Evolutionary conservation across 1,140 invertebrate species (phyloP).

Genomic region (Panagrolaimus sp.): DNA sequence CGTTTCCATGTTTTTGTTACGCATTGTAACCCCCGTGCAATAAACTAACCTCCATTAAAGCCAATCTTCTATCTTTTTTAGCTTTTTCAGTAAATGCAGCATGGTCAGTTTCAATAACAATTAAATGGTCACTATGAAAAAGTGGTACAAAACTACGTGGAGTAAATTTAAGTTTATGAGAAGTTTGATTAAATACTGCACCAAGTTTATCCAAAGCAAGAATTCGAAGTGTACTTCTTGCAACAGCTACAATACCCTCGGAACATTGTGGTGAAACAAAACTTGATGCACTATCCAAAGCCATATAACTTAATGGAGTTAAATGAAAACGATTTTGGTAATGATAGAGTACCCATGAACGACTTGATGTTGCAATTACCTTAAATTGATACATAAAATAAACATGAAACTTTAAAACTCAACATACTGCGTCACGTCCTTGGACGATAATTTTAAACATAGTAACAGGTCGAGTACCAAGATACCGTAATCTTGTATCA

Average conservation of each 20-base stretch:
- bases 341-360: conserved; percentile 96
- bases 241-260: conserved; percentile 97
- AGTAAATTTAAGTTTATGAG: conserved; percentile 85
- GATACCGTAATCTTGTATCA: conserved; percentile 89
- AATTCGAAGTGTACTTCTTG: conserved; percentile 84
- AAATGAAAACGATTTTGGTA: conserved; percentile 77
- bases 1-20: too few relatives aligned
- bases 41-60: not conserved
- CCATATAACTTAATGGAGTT: conserved; percentile 54
- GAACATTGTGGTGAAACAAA: conserved; percentile 98
- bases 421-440: conserved; percentile 77
- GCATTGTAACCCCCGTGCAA: not conserved
- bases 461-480: conserved; percentile 89
- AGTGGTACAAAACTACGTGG: conserved; percentile 91
- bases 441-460: conserved; percentile 91
- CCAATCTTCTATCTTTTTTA: conserved; percentile 69
- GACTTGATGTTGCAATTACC: conserved; percentile 89
- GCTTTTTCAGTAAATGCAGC: conserved; percentile 96
- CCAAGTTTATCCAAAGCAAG: conserved; percentile 95
- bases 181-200: conserved; percentile 91
- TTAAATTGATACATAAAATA: conserved; percentile 54
- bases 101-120: conserved; percentile 89
- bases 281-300: conserved; percentile 89
- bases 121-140: conserved; percentile 80
- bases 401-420: conserved; percentile 5